Conservation (phyloP, 2,113 vertebrate species). For the Bos taurus region ARS-UCD2.0 NC_037328.1:96869501-96870000, state of each 20-base stretch:
- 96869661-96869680: neutral
- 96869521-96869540: constrained; percentile 20
- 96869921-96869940: constrained; percentile 1
- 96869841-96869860: constrained; percentile 19
- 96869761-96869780: neutral
- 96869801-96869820: neutral
- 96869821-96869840: neutral
- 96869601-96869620: neutral
- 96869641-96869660: neutral
- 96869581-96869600: neutral
- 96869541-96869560: neutral
- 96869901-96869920: neutral
- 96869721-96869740: neutral
- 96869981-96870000: constrained; percentile 10
- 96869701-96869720: neutral
- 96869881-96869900: neutral
- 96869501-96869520: neutral
- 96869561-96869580: neutral
- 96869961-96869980: neutral
- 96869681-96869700: neutral
- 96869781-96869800: neutral
- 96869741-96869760: neutral
- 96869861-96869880: neutral
- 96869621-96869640: neutral
- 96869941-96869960: constrained; percentile 1